Conservation (phyloP, 2,797 vertebrate genomes). For the Syngnathus rostellatus region DNA sequence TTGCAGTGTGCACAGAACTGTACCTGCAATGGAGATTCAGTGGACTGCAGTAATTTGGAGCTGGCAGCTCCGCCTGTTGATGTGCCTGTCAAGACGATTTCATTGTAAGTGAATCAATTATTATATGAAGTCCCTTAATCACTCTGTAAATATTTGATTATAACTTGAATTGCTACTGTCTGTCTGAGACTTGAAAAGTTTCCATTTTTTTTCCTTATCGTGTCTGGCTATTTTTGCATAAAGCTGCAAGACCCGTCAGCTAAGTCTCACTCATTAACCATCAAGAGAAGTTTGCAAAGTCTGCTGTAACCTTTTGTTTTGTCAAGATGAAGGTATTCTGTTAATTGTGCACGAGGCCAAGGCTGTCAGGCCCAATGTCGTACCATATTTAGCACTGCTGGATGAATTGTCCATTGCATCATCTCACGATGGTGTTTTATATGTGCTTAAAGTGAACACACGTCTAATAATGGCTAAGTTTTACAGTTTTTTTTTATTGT, state of each 20-base stretch:
- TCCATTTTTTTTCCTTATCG: background rate
- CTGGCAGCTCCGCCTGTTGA: slow-evolving; percentile 71
- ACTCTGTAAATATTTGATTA: background rate
- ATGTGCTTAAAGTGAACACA: background rate
- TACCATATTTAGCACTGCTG: background rate
- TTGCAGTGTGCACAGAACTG: slow-evolving; percentile 72
- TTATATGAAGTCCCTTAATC: background rate
- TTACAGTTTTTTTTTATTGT: background rate
- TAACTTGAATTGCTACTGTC: background rate
- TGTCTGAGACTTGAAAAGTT: background rate
- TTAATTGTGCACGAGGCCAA: background rate
- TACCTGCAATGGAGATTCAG: slow-evolving; percentile 70
- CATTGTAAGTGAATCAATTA: slow-evolving; percentile 69
- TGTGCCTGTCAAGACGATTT: slow-evolving; percentile 76
- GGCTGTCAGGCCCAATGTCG: background rate
- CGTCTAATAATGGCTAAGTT: background rate
- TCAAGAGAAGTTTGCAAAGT: background rate
- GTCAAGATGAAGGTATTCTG: background rate
- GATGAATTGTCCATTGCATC: background rate
- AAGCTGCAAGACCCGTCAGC: background rate
- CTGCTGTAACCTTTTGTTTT: background rate
- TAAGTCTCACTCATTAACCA: background rate
- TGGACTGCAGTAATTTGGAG: slow-evolving; percentile 79
- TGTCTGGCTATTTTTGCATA: background rate
- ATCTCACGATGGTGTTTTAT: background rate